Evolutionary conservation across 92 coral and sea anemone genomes (phyloP), one percentile per base, ranked within the genome.

Genomic region (Palythoa heliodiscus): DNA sequence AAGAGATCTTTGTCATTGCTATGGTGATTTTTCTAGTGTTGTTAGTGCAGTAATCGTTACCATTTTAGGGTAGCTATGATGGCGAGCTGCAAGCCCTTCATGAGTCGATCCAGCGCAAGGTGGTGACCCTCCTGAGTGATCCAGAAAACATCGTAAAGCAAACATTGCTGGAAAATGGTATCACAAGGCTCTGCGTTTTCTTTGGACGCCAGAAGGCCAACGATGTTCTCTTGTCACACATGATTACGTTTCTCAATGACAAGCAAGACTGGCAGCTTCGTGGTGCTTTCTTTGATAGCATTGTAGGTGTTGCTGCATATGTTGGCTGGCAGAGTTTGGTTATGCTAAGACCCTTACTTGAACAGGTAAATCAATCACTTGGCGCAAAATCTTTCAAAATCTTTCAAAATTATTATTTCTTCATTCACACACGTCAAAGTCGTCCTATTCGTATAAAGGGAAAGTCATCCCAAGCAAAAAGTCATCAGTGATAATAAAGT

Each of bases 311-410:
- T 4, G 98, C 98, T 54, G 98, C 98, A 0, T 96, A 96, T 37
- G 99, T 97, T 20, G 99, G 99, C 0, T 97, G 99, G 99, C 99
- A 97, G 88, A 97, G 99, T 75, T 69, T 97, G 71, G 99, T 94
- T 25, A 97, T 97, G 99, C 86, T 97, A 1, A 89, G 98, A 25
- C 99, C 99, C 5, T 91, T 97, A 0, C 69, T 97, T 14, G 98
- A 97, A 70, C 99, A 97, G 97, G 99, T 97, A 23, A 69, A 3
- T 69, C 11, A 22, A 40, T 17, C 38, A 71, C 16, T 7, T 17
- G 2, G 22, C 7, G 17, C 11, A 17, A 47, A 43, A 47, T 29
- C 2, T 11, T 23, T 11, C 11, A 17, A 47, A 43, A 47, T 29
- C 2, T 11, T 23, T 11, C 19, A 22, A 12, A 3, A 3, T 54